Conservation (phyloP, 2,797 vertebrate genomes). For the Gephyroberyx darwinii region DNA sequence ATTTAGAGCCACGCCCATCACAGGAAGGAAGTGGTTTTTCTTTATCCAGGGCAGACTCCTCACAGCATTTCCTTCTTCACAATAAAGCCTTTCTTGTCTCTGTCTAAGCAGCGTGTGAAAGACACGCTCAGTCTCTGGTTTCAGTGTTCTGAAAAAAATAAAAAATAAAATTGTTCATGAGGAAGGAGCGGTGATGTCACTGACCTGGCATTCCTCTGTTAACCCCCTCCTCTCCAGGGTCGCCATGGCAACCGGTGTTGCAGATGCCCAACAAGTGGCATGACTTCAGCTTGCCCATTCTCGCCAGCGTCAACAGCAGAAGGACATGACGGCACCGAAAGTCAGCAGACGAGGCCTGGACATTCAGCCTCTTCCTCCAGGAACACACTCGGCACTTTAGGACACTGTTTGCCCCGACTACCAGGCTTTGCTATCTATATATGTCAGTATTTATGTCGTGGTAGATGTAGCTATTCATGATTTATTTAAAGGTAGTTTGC, state of each 20-base stretch:
- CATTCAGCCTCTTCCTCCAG: background rate
- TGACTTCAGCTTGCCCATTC: conserved; percentile 74
- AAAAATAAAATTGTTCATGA: background rate
- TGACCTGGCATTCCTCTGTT: conserved; percentile 41
- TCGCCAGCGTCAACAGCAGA: conserved; percentile 44
- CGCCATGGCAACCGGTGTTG: conserved; percentile 78
- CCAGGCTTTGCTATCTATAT: background rate
- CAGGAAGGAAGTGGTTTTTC: conserved; percentile 48
- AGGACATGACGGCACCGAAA: conserved; percentile 34
- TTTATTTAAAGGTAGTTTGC: background rate
- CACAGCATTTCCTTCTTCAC: conserved; percentile 32
- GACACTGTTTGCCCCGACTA: background rate
- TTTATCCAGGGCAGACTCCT: conserved; percentile 5
- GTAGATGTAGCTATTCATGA: background rate
- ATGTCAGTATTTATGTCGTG: background rate
- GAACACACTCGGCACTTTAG: conserved; percentile 25
- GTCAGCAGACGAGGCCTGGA: background rate
- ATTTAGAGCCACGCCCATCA: conserved; percentile 27
- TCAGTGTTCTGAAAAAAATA: conserved; percentile 11
- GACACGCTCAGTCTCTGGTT: conserved; percentile 49
- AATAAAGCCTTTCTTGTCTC: conserved; percentile 64
- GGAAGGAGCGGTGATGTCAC: conserved; percentile 55
- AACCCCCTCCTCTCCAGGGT: conserved; percentile 25
- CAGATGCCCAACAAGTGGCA: conserved; percentile 72
- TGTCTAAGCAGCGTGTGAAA: conserved; percentile 48